These are phyloP conservation scores for Calonectris borealis DNA, from an alignment of 2,113 vertebrate species.

Conservation along the genomic window DNA sequence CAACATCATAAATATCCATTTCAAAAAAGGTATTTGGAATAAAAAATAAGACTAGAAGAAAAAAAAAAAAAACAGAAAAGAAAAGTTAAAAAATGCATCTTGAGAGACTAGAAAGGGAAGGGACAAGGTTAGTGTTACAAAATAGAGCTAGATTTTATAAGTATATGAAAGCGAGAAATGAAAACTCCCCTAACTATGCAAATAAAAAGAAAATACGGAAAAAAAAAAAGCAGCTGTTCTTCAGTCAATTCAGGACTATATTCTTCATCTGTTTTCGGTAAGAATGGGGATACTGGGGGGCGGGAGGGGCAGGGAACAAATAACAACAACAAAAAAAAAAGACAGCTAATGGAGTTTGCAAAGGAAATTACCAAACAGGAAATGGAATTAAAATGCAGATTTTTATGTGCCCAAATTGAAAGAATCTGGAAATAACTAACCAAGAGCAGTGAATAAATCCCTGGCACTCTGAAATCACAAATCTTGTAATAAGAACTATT, in stretches of 20 bases:
- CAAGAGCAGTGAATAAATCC: neutral
- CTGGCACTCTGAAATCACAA: neutral
- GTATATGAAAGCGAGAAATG: neutral
- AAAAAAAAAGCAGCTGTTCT: neutral
- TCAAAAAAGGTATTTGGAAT: neutral
- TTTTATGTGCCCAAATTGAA: neutral
- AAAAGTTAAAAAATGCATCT: neutral
- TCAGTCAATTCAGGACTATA: neutral
- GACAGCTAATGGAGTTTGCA: neutral
- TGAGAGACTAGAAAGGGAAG: neutral
- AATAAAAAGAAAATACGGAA: neutral
- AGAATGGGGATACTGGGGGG: neutral
- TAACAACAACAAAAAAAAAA: neutral
- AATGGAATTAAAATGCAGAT: neutral
- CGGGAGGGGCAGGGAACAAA: neutral
- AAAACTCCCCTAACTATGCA: neutral
- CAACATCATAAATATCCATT: neutral
- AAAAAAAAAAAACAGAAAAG: neutral
- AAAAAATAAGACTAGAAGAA: neutral
- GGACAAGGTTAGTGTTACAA: neutral
- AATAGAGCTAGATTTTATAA: neutral
- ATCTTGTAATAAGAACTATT: neutral
- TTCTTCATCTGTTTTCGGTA: neutral
- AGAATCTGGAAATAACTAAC: neutral
- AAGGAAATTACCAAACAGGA: neutral